Conservation (phyloP, 2,113 vertebrate genomes). For the Amia ocellicauda region DNA sequence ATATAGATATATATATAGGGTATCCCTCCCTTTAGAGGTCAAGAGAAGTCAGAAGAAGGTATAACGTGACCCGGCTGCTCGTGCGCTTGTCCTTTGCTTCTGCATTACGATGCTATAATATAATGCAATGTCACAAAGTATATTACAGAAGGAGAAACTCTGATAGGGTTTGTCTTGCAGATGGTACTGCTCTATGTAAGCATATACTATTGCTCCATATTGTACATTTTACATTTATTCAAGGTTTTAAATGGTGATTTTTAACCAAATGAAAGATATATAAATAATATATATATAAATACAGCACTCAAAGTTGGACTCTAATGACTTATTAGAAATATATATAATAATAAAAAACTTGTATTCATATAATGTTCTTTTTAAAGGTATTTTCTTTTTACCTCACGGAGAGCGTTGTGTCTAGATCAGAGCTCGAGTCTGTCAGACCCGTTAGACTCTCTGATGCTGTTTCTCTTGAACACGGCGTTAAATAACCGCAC, state of each 20-base stretch:
- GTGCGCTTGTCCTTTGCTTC: constrained; percentile 10
- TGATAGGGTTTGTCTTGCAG: constrained; percentile 21
- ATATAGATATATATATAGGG: constrained; percentile 69
- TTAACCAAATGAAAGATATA: constrained; percentile 71
- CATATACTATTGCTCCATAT: constrained; percentile 42
- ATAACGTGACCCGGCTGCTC: constrained; percentile 53
- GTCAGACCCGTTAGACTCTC: too few relatives aligned
- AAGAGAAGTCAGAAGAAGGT: constrained; percentile 18
- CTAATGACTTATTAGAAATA: constrained; percentile 71
- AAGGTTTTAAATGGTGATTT: constrained; percentile 76
- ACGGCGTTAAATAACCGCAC: too few relatives aligned
- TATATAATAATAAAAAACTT: constrained; percentile 70
- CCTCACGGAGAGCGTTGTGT: too few relatives aligned
- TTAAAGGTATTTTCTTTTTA: neutral
- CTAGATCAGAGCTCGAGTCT: too few relatives aligned
- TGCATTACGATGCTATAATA: constrained; percentile 13
- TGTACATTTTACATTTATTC: constrained; percentile 72
- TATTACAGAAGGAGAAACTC: constrained; percentile 3
- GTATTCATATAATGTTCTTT: constrained; percentile 54
- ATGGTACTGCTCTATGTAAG: constrained; percentile 21
- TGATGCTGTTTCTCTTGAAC: too few relatives aligned
- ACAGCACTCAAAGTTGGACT: constrained; percentile 65
- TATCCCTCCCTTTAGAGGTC: constrained; percentile 46
- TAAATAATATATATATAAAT: constrained; percentile 47
- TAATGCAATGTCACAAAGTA: constrained; percentile 15